A percentile compares a stretch with the other conserved stretches of the same genome.
These are phyloP conservation scores for Diploscapter pachys DNA, from an alignment of 1,140 invertebrate genomes.

Conservation along the genomic window DNA sequence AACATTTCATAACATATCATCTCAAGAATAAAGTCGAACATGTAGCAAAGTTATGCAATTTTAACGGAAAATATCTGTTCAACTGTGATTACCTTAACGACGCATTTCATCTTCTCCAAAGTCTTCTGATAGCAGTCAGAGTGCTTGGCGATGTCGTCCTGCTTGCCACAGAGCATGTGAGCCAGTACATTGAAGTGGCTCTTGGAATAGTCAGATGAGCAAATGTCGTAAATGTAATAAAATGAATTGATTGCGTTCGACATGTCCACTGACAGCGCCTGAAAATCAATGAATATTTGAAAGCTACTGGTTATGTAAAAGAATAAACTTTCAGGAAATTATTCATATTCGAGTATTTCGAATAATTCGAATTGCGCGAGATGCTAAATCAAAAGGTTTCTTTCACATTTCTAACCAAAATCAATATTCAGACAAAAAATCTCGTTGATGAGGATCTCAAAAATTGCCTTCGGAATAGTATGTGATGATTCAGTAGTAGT, in stretches of 20 bases:
- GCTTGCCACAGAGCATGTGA: conserved; percentile 16
- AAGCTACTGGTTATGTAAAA: neutral
- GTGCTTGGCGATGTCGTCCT: conserved; percentile 31
- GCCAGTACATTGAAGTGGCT: conserved; percentile 9
- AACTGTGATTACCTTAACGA: neutral
- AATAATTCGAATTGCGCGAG: neutral
- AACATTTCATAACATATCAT: too few relatives aligned
- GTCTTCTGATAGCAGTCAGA: conserved; percentile 39
- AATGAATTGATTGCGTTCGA: conserved; percentile 23
- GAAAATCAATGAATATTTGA: neutral
- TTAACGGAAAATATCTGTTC: too few relatives aligned
- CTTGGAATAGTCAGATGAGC: conserved; percentile 21
- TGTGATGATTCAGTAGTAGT: too few relatives aligned
- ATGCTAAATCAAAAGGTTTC: neutral
- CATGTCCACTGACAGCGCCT: conserved; percentile 17
- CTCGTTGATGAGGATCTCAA: too few relatives aligned
- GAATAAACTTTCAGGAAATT: too few relatives aligned
- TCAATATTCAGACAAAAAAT: too few relatives aligned
- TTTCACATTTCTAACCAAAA: neutral
- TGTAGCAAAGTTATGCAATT: neutral
- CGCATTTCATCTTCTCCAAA: conserved; percentile 33
- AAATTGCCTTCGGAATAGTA: too few relatives aligned
- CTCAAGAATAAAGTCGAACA: neutral
- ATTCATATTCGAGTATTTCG: too few relatives aligned
- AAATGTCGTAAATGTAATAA: conserved; percentile 30